phyloP scores from a whole-genome alignment of 2,888 invertebrate species.

The Lymantria dispar region DNA sequence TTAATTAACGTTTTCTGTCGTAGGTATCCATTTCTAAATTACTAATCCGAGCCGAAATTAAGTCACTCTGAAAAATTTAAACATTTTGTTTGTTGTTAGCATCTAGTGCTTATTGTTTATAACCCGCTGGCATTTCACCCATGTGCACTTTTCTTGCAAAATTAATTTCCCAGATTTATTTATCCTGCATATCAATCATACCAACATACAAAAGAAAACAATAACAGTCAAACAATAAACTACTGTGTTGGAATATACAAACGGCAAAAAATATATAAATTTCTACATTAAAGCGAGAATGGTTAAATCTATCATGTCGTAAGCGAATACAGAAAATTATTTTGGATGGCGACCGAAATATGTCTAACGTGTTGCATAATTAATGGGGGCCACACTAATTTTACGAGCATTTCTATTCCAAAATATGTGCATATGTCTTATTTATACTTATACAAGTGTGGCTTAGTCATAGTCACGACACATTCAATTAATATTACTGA shows the following conservation, averaged over 20 bases:
- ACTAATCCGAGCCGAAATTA: too few relatives aligned
- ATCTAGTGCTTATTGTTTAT: too few relatives aligned
- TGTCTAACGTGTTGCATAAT: conserved; percentile 50
- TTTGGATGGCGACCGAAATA: conserved; percentile 61
- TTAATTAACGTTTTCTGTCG: too few relatives aligned
- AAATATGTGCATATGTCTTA: conserved; percentile 11
- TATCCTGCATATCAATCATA: conserved; percentile 3
- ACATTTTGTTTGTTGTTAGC: too few relatives aligned
- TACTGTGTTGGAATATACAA: conserved; percentile 10
- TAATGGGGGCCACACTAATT: conserved; percentile 49
- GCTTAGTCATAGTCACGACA: conserved; percentile 1
- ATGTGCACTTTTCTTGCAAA: too few relatives aligned
- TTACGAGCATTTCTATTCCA: conserved; percentile 36
- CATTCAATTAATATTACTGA: conserved; percentile 3
- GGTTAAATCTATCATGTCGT: conserved; percentile 45
- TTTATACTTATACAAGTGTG: conserved; percentile 3
- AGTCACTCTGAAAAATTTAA: too few relatives aligned
- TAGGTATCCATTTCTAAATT: too few relatives aligned
- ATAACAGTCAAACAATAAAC: neutral
- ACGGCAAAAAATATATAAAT: conserved; percentile 24
- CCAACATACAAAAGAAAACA: neutral
- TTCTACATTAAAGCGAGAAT: conserved; percentile 27
- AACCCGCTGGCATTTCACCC: too few relatives aligned
- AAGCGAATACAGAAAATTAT: conserved; percentile 47
- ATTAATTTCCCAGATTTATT: conserved; percentile 1